phyloP scores from a whole-genome alignment of 2,113 vertebrate species.

The Poeciliopsis prolifica region DNA sequence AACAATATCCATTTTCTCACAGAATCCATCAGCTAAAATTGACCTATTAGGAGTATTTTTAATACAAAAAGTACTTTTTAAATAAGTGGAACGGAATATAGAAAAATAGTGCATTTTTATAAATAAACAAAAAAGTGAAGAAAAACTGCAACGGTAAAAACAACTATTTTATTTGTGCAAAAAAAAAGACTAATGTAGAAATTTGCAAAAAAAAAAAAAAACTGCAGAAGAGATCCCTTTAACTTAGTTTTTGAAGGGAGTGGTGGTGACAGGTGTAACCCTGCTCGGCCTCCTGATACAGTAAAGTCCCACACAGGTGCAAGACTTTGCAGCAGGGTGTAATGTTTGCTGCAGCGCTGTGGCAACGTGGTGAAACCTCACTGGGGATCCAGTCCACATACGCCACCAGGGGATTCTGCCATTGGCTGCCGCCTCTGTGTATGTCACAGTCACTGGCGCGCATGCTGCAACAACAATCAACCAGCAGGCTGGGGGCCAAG shows the following conservation, averaged over 20 bases:
- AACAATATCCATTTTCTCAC: neutral
- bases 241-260: neutral
- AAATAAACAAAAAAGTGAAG: too few relatives aligned
- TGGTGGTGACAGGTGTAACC: neutral
- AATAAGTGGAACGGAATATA: too few relatives aligned
- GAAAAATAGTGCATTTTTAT: too few relatives aligned
- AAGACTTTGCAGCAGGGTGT: conserved; percentile 55
- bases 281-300: neutral
- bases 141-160: too few relatives aligned
- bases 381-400: conserved; percentile 52
- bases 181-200: neutral
- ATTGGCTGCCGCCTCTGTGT: conserved; percentile 36
- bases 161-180: too few relatives aligned
- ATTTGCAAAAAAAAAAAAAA: neutral
- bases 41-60: neutral
- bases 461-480: conserved; percentile 54
- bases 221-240: neutral
- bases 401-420: conserved; percentile 45
- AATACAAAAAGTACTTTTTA: too few relatives aligned
- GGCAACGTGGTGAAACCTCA: conserved; percentile 59
- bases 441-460: conserved; percentile 35
- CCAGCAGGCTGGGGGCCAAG: conserved; percentile 35
- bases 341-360: conserved; percentile 66
- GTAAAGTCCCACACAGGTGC: conserved; percentile 53
- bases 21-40: neutral